Percentiles rank a stretch among this genome's conserved stretches.
Evolutionary conservation across 1,140 invertebrate species (phyloP).

Genomic region (Orussus abietinus): DNA sequence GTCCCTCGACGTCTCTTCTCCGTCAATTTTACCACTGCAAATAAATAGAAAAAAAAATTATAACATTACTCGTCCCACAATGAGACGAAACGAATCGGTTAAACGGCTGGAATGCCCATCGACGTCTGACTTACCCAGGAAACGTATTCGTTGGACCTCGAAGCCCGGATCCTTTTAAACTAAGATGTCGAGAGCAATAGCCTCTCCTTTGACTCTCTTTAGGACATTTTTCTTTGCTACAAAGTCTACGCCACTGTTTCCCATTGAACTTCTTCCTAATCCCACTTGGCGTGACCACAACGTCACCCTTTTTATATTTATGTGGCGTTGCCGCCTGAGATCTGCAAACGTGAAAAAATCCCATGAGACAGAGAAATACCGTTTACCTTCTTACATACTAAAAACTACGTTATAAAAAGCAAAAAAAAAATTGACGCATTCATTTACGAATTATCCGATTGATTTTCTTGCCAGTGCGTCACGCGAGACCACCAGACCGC

Average conservation of each 20-base stretch:
- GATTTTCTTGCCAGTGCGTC: too few species aligned
- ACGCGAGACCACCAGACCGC: too few species aligned
- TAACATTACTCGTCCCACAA: conserved; percentile 31
- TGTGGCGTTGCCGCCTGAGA: conserved; percentile 90
- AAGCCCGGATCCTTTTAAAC: conserved; percentile 71
- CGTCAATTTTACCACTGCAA: conserved; percentile 62
- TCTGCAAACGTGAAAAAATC: conserved; percentile 52
- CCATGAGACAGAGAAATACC: background rate
- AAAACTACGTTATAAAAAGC: background rate
- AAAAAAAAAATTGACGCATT: too few species aligned
- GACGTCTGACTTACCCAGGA: conserved; percentile 50
- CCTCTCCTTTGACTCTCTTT: conserved; percentile 97
- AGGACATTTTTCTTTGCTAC: conserved; percentile 91
- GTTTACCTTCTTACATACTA: too few species aligned
- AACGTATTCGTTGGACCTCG: conserved; percentile 54
- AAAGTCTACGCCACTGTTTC: conserved; percentile 96
- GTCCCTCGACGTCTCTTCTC: conserved; percentile 85
- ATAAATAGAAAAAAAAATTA: conserved; percentile 12
- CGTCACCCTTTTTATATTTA: conserved; percentile 98
- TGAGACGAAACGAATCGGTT: conserved; percentile 39
- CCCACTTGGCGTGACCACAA: conserved; percentile 92
- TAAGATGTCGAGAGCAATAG: conserved; percentile 94
- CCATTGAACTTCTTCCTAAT: conserved; percentile 99
- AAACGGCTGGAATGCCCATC: too few species aligned
- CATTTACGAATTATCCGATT: too few species aligned